These are phyloP conservation scores for Notospermus geniculatus DNA, from an alignment of 1,140 invertebrate species.

Conservation along the genomic window DNA sequence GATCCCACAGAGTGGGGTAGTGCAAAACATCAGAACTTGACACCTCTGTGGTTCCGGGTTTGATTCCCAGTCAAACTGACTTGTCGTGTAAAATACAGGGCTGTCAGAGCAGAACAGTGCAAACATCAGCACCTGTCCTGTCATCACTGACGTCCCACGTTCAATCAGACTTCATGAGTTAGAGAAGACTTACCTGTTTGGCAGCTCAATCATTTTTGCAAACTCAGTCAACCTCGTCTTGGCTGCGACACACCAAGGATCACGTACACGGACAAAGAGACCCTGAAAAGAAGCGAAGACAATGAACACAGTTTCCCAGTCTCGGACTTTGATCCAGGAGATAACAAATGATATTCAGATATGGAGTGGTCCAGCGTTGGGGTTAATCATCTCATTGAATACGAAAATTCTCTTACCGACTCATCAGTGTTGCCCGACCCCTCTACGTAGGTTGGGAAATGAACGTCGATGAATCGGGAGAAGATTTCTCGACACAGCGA, in stretches of 20 bases:
- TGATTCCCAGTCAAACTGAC: no score
- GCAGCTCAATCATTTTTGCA: constrained; percentile 39
- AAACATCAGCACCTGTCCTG: no score
- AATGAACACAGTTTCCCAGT: not conserved
- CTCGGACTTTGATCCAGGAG: no score
- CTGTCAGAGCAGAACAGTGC: not conserved
- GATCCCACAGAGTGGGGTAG: no score
- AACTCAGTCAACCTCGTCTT: constrained; percentile 42
- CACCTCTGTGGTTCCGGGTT: no score
- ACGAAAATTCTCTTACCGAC: no score
- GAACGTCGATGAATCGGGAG: constrained; percentile 35
- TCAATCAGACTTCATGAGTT: no score
- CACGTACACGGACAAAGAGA: constrained; percentile 11
- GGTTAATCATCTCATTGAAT: no score
- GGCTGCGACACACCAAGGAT: constrained; percentile 44
- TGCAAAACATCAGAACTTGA: no score
- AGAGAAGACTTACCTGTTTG: constrained; percentile 44
- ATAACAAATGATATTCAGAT: no score
- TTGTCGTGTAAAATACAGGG: not conserved
- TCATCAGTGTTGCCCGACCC: constrained; percentile 7
- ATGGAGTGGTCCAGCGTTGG: no score
- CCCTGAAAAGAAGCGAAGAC: not conserved
- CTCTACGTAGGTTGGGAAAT: constrained; percentile 41
- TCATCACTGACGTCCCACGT: no score
- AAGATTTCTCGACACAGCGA: constrained; percentile 50